Evolutionary conservation across 2,113 vertebrate species (phyloP).

Genomic region (Penelope pileata): DNA sequence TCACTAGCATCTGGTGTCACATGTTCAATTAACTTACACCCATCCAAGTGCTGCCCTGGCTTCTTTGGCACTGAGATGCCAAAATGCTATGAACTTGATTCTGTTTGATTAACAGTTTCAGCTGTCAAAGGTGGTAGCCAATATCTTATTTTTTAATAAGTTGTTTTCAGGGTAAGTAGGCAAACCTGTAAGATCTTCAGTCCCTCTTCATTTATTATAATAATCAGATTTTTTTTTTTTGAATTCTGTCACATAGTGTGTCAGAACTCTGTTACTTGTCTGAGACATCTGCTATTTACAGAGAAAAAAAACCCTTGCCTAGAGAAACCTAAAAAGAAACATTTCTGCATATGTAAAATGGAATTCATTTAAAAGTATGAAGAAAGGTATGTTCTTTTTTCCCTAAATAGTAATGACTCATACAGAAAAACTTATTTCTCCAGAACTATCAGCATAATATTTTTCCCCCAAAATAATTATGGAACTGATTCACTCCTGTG

Average conservation of each 20-base stretch:
- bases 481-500: slow-evolving; percentile 6
- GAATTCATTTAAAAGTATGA: slow-evolving; percentile 37
- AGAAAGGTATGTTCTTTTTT: background rate
- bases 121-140: background rate
- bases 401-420: background rate
- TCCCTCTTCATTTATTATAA: background rate
- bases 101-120: background rate
- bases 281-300: slow-evolving; percentile 50
- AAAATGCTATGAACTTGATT: background rate
- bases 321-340: slow-evolving; percentile 41
- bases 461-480: slow-evolving; percentile 26
- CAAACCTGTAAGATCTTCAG: background rate
- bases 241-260: background rate
- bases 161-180: background rate
- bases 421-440: background rate
- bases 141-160: background rate
- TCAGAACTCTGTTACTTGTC: background rate
- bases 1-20: background rate
- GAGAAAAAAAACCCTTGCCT: slow-evolving; percentile 9
- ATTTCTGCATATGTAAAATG: slow-evolving; percentile 24
- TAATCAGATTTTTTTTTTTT: slow-evolving; percentile 7
- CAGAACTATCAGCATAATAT: background rate
- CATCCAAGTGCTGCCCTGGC: background rate
- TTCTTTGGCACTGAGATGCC: background rate
- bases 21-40: background rate